phyloP scores from a whole-genome alignment of 2,113 vertebrate species.

The Rhagologus leucostigma region DNA sequence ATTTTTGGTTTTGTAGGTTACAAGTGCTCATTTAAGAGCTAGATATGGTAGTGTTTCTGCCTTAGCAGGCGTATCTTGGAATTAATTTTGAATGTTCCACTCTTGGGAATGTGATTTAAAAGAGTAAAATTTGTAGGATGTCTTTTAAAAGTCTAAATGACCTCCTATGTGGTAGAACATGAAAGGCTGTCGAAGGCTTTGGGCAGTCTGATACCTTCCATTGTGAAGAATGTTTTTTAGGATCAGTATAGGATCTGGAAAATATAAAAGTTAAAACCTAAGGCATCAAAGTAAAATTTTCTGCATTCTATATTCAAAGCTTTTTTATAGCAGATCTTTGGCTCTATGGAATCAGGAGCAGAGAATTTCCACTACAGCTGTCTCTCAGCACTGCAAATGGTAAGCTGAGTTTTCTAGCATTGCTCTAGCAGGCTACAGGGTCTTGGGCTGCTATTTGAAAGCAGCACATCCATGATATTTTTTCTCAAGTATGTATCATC shows the following conservation, averaged over 20 bases:
- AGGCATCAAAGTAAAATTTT: not conserved
- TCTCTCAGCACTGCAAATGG: not conserved
- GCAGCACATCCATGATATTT: rapidly evolving
- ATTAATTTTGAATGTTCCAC: not conserved
- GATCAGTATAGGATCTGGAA: no score
- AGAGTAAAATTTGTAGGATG: not conserved
- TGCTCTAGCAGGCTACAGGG: not conserved
- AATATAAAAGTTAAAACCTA: no score
- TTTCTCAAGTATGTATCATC: not conserved
- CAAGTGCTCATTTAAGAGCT: not conserved
- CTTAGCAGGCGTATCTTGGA: not conserved
- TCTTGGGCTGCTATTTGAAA: not conserved
- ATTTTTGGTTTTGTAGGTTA: not conserved
- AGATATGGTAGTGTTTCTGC: not conserved
- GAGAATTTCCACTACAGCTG: not conserved
- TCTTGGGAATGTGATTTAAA: not conserved
- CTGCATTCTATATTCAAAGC: not conserved
- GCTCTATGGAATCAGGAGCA: not conserved
- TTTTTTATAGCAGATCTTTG: not conserved
- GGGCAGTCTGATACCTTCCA: not conserved
- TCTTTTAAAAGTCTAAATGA: not conserved
- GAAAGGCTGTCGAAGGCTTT: not conserved
- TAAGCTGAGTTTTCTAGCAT: not conserved
- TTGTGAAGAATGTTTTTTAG: not conserved
- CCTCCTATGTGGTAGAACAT: not conserved